phyloP scores from a whole-genome alignment of 1,140 invertebrate genomes.

The Nixonia krombeini region DNA sequence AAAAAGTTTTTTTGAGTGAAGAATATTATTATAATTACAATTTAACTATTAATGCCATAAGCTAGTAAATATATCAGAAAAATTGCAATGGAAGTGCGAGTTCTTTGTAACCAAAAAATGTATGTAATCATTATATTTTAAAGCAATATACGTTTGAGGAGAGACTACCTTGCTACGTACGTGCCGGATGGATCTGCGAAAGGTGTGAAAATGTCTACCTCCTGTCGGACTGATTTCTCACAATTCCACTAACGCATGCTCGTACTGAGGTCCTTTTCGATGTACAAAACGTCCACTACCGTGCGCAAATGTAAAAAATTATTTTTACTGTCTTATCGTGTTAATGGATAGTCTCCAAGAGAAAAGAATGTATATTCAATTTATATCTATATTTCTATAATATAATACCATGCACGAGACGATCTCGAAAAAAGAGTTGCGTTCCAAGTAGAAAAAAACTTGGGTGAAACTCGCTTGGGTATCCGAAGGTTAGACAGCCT shows the following conservation, averaged over 20 bases:
- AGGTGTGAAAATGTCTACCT: slow-evolving; percentile 17
- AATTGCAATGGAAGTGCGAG: no score
- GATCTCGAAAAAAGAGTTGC: slow-evolving; percentile 18
- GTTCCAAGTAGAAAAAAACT: slow-evolving; percentile 31
- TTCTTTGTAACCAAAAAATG: no score
- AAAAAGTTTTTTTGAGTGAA: no score
- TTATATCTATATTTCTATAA: slow-evolving; percentile 23
- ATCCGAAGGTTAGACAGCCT: slow-evolving; percentile 29
- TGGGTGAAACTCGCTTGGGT: slow-evolving; percentile 30
- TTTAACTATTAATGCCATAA: no score
- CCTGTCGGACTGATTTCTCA: slow-evolving; percentile 14
- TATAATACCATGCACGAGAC: slow-evolving; percentile 26
- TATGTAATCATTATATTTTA: no score
- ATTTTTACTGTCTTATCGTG: slow-evolving; percentile 14
- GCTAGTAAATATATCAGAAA: no score
- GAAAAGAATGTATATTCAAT: slow-evolving; percentile 19
- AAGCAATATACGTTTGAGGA: no score
- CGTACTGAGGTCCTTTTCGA: slow-evolving; percentile 1
- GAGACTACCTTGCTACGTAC: background rate
- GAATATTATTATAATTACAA: no score
- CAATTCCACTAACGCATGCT: slow-evolving; percentile 8
- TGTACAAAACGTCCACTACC: slow-evolving; percentile 19
- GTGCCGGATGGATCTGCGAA: slow-evolving; percentile 9
- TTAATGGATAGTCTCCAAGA: slow-evolving; percentile 24
- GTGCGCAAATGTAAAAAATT: slow-evolving; percentile 18